phyloP scores from a whole-genome alignment of 1,140 invertebrate genomes.

The Cydia fagiglandana region DNA sequence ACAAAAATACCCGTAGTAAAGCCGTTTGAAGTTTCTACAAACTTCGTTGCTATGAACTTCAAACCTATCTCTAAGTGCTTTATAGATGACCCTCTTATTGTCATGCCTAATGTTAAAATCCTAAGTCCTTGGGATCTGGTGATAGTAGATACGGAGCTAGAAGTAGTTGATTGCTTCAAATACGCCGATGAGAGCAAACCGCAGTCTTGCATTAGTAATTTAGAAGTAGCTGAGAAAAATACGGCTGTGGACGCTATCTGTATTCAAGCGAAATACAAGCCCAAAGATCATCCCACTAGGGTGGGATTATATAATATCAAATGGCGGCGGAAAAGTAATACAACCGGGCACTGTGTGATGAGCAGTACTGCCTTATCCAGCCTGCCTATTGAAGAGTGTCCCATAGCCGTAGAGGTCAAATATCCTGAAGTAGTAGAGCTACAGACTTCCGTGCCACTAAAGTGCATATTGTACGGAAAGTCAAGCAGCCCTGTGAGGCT shows the following conservation, averaged over 20 bases:
- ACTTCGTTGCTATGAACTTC: constrained; percentile 83
- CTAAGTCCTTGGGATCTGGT: constrained; percentile 85
- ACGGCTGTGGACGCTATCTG: constrained; percentile 73
- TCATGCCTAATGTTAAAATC: constrained; percentile 85
- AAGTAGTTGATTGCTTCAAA: constrained; percentile 77
- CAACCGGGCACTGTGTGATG: constrained; percentile 59
- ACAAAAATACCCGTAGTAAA: constrained; percentile 83
- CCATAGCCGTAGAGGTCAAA: constrained; percentile 85
- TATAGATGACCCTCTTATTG: constrained; percentile 83
- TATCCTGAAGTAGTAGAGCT: constrained; percentile 88
- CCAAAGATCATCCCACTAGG: constrained; percentile 79
- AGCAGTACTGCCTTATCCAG: constrained; percentile 78
- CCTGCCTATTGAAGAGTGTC: constrained; percentile 82
- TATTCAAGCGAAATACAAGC: constrained; percentile 65
- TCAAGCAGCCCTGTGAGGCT: constrained; percentile 86
- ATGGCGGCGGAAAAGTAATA: constrained; percentile 84
- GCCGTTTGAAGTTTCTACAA: constrained; percentile 85
- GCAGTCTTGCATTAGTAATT: constrained; percentile 63
- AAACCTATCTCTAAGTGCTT: constrained; percentile 84
- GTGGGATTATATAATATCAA: constrained; percentile 87
- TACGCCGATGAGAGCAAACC: constrained; percentile 61
- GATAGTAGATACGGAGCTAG: constrained; percentile 83
- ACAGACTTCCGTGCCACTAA: constrained; percentile 84
- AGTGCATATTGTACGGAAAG: constrained; percentile 87
- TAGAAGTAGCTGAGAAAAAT: constrained; percentile 69